These are phyloP conservation scores for Microplitis mediator DNA, from an alignment of 1,140 invertebrate species.

Conservation along the genomic window DNA sequence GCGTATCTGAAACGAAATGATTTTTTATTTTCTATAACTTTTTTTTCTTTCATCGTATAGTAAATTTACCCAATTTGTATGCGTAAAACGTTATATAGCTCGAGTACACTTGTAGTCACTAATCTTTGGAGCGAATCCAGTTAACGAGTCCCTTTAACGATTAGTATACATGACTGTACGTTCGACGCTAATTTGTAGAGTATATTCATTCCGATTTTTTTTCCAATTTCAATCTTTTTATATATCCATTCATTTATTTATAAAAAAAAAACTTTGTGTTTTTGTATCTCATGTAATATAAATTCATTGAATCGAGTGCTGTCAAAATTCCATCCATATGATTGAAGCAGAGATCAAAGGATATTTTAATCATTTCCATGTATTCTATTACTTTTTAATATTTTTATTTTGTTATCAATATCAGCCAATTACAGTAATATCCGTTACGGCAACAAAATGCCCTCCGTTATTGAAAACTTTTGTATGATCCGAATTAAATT, in stretches of 20 bases:
- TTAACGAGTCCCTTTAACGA: conserved; percentile 23
- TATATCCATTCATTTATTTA: too few species aligned
- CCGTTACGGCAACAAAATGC: too few species aligned
- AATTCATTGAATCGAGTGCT: neutral
- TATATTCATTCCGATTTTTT: neutral
- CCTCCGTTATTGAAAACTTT: too few species aligned
- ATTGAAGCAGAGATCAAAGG: neutral
- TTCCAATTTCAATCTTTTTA: neutral
- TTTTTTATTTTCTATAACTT: neutral
- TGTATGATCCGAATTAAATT: too few species aligned
- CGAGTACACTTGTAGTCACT: conserved; percentile 8
- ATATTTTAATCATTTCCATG: neutral
- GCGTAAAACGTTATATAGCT: neutral
- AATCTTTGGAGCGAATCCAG: neutral
- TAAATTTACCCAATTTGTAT: neutral
- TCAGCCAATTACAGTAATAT: too few species aligned
- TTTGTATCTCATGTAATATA: neutral
- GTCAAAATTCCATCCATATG: neutral
- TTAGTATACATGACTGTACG: neutral
- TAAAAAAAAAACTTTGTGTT: too few species aligned
- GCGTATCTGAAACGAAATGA: too few species aligned
- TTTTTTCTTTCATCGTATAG: neutral
- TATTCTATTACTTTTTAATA: neutral
- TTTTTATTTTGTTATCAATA: neutral
- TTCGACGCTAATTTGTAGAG: neutral